Conservation (phyloP, 1,140 invertebrate genomes). For the Hydropsyche tenuis region DNA sequence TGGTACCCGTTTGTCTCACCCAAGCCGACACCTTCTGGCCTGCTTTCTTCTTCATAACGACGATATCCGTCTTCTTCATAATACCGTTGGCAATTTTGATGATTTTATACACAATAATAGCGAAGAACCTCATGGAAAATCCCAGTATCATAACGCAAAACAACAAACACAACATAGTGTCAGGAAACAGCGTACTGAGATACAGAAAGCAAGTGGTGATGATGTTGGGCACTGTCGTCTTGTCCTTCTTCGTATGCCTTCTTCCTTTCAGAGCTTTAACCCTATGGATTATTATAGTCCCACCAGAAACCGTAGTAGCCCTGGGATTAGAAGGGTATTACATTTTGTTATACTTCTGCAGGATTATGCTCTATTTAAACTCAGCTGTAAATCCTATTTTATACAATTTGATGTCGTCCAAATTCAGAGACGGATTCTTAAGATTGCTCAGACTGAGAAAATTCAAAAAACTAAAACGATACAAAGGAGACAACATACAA, state of each 20-base stretch:
- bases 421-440: conserved; percentile 84
- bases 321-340: conserved; percentile 82
- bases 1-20: conserved; percentile 77
- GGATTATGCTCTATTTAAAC: conserved; percentile 88
- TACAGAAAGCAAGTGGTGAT: conserved; percentile 82
- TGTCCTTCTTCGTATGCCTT: conserved; percentile 90
- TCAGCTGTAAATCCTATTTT: conserved; percentile 90
- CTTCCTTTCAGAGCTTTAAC: conserved; percentile 86
- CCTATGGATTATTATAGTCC: conserved; percentile 81
- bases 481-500: conserved; percentile 59
- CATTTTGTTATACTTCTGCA: conserved; percentile 83
- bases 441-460: conserved; percentile 65
- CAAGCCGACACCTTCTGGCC: conserved; percentile 76
- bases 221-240: conserved; percentile 88
- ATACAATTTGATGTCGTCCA: conserved; percentile 91
- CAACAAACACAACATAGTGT: conserved; percentile 60
- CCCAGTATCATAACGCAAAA: conserved; percentile 71
- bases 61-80: conserved; percentile 83
- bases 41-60: conserved; percentile 78
- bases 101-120: conserved; percentile 83
- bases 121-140: conserved; percentile 80
- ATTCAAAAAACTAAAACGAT: conserved; percentile 57
- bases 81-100: conserved; percentile 81
- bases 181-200: conserved; percentile 58
- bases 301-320: conserved; percentile 67